Percentiles rank a stretch among this genome's conserved stretches.
These are phyloP conservation scores for Chrysodeixis includens DNA, from an alignment of 2,888 invertebrate species.

Conservation along the genomic window DNA sequence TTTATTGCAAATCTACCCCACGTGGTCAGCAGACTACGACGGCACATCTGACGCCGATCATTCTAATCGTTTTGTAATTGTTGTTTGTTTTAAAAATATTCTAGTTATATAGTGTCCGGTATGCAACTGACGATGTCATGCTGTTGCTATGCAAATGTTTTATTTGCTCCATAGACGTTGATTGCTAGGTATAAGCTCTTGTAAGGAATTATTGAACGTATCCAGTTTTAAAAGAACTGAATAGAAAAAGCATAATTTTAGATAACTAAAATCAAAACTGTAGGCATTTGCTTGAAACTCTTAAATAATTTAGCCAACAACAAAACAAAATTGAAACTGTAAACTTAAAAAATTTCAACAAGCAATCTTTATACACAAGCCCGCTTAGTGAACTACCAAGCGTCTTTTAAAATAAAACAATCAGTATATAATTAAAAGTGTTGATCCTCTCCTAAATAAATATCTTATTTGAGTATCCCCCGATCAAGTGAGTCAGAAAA, in stretches of 20 bases:
- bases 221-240: too few species aligned
- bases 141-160: constrained; percentile 3
- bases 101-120: constrained; percentile 11
- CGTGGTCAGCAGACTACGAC: constrained; percentile 48
- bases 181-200: too few species aligned
- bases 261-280: too few species aligned
- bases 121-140: neutral
- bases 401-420: constrained; percentile 1
- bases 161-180: neutral
- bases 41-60: constrained; percentile 51
- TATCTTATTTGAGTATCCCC: constrained; percentile 6
- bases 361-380: neutral
- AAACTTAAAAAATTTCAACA: neutral
- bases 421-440: neutral
- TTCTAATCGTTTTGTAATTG: constrained; percentile 58
- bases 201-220: too few species aligned
- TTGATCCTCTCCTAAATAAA: constrained; percentile 19
- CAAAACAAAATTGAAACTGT: too few species aligned
- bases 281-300: too few species aligned
- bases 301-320: too few species aligned
- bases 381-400: neutral
- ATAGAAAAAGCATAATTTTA: too few species aligned
- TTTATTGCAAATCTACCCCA: constrained; percentile 60
- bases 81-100: constrained; percentile 37
- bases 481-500: constrained; percentile 40